These are phyloP conservation scores for Galbula dea DNA, from an alignment of 2,113 vertebrate species.

Conservation along the genomic window DNA sequence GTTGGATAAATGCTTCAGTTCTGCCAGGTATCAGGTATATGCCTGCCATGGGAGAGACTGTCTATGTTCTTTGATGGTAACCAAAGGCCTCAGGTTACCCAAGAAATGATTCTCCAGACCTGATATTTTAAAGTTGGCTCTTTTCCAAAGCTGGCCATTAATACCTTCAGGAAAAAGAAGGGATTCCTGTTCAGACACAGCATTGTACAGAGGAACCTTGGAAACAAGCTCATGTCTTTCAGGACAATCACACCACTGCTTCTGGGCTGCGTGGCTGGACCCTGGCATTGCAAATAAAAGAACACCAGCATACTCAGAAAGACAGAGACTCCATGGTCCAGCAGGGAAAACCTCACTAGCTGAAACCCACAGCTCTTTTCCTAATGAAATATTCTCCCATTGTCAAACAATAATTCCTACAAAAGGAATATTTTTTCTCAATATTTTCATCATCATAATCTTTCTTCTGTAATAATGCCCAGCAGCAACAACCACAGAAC, in stretches of 20 bases:
- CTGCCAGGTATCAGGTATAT: not conserved
- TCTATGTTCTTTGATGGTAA: not conserved
- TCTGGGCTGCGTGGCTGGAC: not conserved
- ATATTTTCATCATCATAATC: not conserved
- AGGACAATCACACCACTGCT: not conserved
- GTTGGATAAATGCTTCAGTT: conserved; percentile 4
- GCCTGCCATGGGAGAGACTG: not conserved
- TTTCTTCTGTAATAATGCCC: not conserved
- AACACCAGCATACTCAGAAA: not conserved
- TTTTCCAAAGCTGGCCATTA: not conserved
- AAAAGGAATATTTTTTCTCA: not conserved
- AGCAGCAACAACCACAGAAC: not conserved
- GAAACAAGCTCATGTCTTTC: not conserved
- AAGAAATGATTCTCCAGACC: not conserved
- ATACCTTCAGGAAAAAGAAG: not conserved
- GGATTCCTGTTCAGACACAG: not conserved
- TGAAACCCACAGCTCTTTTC: not conserved
- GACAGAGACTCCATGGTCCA: not conserved
- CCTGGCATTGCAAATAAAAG: not conserved
- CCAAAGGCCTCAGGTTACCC: not conserved
- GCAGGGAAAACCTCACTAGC: not conserved
- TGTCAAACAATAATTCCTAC: not conserved
- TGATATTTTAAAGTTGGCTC: not conserved
- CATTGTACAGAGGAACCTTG: not conserved
- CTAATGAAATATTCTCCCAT: not conserved